Base-by-base conservation (phyloP, 2,113 vertebrate species). In the Corvus moneduloides region DNA sequence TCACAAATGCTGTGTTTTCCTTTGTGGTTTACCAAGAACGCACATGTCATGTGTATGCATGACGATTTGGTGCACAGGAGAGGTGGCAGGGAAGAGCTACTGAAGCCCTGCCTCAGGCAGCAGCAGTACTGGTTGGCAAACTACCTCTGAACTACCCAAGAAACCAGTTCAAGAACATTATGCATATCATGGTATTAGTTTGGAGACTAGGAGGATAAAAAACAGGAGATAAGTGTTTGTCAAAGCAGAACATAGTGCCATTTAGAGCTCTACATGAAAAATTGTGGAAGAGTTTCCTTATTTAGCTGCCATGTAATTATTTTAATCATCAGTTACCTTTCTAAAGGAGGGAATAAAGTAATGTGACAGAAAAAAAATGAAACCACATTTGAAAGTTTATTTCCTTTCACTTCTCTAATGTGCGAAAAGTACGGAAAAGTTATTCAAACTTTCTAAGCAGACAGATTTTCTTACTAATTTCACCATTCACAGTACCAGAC, bases 161-260 rank as follows among this genome's bases (percentile, higher is more conserved):
- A 39, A 85, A 49, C 56, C 2, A 10, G 54, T 10, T 71, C 43
- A 69, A 83, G 61, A 74, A 43, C 24, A 78, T 43, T 16, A 92
- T 24, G 28, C 24, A 69, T 33, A 48, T 33, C 16, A 13, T 7
- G 5, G 16, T 26, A 51, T 8, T 33, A 84, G 68, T 79, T 26
- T 95, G 78, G 78, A 95, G 51, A 88, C 76, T 1, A 48, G 79
- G 13, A 87, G 44, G n/a, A 56, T 81, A 21, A 91, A 89, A 89
- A 88, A 30, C 44, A 78, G 61, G 61, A 88, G 52, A 8, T 84
- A 84, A 77, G 46, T 13, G 27, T 59, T 84, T 35, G 55, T 22
- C 39, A 67, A 61, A 85, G 63, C 56, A 88, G 33, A 76, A 82
- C 44, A 62, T 15, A 11, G 1, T 71, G 18, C 41, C 43, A 75